These are phyloP conservation scores for Pteronotus mesoamericanus DNA, from an alignment of 2,797 vertebrate species.

Conservation along the genomic window DNA sequence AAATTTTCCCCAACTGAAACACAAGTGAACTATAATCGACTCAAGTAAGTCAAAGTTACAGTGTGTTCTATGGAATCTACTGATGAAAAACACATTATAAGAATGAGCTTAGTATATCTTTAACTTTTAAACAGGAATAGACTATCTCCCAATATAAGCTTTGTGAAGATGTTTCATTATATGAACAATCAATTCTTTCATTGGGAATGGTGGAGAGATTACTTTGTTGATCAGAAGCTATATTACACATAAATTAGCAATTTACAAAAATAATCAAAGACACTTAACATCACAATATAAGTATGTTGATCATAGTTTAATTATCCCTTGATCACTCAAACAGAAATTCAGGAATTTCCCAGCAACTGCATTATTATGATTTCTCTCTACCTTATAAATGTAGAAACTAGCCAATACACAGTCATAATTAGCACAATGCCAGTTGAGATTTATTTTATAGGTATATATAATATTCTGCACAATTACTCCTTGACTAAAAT, in stretches of 20 bases:
- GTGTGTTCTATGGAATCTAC: background rate
- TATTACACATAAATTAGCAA: background rate
- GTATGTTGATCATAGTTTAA: background rate
- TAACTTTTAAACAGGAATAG: background rate
- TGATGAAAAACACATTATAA: background rate
- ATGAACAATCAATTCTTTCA: background rate
- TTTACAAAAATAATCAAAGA: background rate
- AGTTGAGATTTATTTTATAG: background rate
- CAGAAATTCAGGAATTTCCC: conserved; percentile 11
- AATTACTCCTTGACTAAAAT: background rate
- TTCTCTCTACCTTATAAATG: background rate
- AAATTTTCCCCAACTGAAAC: background rate
- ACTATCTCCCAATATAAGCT: background rate
- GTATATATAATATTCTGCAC: background rate
- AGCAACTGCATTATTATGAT: background rate
- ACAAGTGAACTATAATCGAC: background rate
- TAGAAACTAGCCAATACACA: background rate
- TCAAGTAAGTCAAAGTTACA: background rate
- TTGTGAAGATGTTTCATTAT: background rate
- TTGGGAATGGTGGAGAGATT: background rate
- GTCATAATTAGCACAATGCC: background rate
- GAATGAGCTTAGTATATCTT: background rate
- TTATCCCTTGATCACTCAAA: conserved; percentile 25
- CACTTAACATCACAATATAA: background rate
- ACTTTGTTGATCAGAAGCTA: background rate